Percentiles rank a stretch among this genome's conserved stretches.
Evolutionary conservation across 2,797 vertebrate species (phyloP).

Genomic region (Gymnocypris eckloni): DNA sequence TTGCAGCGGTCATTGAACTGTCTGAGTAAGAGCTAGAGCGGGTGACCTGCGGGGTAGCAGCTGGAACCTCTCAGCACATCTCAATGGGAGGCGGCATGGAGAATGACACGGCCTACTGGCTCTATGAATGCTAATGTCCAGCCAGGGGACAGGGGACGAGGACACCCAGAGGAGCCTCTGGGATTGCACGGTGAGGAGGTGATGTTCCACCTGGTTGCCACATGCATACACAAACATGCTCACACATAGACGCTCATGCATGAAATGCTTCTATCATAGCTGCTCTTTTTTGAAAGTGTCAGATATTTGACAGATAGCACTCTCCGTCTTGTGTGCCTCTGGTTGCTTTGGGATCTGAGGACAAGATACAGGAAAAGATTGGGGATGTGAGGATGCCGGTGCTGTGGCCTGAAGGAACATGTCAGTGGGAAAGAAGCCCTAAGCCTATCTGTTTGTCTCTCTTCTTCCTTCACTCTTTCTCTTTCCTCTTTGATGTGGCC

Average conservation of each 20-base stretch:
- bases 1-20: slow-evolving; percentile 80
- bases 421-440: slow-evolving; percentile 42
- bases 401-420: slow-evolving; percentile 41
- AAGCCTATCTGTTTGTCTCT: slow-evolving; percentile 9
- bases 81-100: slow-evolving; percentile 74
- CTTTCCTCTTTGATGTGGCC: slow-evolving; percentile 38
- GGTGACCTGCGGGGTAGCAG: slow-evolving; percentile 63
- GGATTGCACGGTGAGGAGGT: slow-evolving; percentile 25
- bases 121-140: slow-evolving; percentile 83
- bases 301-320: slow-evolving; percentile 47
- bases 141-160: slow-evolving; percentile 52
- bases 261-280: slow-evolving; percentile 51
- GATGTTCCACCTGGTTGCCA: slow-evolving; percentile 46
- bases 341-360: slow-evolving; percentile 44
- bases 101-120: slow-evolving; percentile 78
- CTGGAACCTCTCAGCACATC: slow-evolving; percentile 65
- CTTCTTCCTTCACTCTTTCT: slow-evolving; percentile 7
- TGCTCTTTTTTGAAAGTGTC: slow-evolving; percentile 22
- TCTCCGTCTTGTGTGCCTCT: slow-evolving; percentile 3
- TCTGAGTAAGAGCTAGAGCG: slow-evolving; percentile 64
- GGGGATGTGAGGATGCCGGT: slow-evolving; percentile 45
- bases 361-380: slow-evolving; percentile 55
- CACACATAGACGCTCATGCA: slow-evolving; percentile 30
- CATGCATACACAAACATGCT: slow-evolving; percentile 45
- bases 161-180: slow-evolving; percentile 49